Evolutionary conservation across 2,113 vertebrate genomes (phyloP).

Genomic region (Syngnathus floridae): DNA sequence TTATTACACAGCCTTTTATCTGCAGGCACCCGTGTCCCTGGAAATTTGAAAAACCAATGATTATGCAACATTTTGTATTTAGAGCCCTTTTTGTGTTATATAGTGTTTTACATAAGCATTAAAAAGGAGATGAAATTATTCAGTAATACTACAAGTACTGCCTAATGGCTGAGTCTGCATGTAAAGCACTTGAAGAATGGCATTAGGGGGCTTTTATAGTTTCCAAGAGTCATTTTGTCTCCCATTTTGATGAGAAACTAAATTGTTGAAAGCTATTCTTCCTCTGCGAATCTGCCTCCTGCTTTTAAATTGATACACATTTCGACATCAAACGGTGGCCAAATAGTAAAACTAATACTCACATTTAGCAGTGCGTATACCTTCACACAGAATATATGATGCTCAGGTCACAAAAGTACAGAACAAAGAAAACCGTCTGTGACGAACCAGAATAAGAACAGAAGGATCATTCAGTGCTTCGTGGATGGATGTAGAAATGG

Average conservation of each 20-base stretch:
- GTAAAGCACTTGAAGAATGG: background rate
- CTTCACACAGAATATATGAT: background rate
- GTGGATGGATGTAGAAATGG: background rate
- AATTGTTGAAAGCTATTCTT: background rate
- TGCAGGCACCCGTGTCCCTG: background rate
- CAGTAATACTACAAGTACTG: background rate
- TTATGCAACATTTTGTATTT: conserved; percentile 1
- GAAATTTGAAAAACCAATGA: background rate
- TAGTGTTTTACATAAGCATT: conserved; percentile 4
- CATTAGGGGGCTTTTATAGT: background rate
- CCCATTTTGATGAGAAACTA: background rate
- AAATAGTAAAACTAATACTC: background rate
- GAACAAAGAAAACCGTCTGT: background rate
- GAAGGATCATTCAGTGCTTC: background rate
- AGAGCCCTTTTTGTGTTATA: background rate
- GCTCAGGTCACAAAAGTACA: background rate
- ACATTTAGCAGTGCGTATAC: background rate
- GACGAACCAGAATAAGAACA: background rate
- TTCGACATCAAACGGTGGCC: background rate
- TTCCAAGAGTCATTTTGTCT: background rate
- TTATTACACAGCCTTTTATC: conserved; percentile 1
- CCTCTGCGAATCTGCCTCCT: background rate
- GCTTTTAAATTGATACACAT: background rate
- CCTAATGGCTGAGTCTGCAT: background rate
- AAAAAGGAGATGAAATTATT: background rate